These are phyloP conservation scores for Chorisops tibialis DNA, from an alignment of 2,888 invertebrate species.

Conservation along the genomic window DNA sequence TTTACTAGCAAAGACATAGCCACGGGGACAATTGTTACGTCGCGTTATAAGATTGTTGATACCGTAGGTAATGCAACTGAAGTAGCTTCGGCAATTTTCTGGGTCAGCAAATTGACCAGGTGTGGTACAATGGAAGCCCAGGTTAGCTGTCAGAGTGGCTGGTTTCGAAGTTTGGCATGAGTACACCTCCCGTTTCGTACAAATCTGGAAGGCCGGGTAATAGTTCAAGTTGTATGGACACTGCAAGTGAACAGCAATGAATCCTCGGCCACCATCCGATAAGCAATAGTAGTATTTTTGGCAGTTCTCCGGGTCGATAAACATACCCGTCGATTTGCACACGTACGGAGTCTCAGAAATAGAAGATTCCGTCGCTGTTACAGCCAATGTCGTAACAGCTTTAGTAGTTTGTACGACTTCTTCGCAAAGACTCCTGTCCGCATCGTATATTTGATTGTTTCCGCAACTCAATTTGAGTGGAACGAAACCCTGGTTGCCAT, in stretches of 20 bases:
- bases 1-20: slow-evolving; percentile 11
- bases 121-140: background rate
- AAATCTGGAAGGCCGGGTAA: slow-evolving; percentile 8
- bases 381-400: background rate
- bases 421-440: background rate
- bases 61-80: background rate
- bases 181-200: slow-evolving; percentile 10
- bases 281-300: slow-evolving; percentile 14
- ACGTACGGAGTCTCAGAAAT: background rate
- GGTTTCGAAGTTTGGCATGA: background rate
- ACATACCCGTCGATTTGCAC: slow-evolving; percentile 5
- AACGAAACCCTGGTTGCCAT: background rate
- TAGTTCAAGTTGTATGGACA: slow-evolving; percentile 19
- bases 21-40: slow-evolving; percentile 1
- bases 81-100: slow-evolving; percentile 1
- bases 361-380: background rate
- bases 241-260: slow-evolving; percentile 12
- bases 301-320: slow-evolving; percentile 4
- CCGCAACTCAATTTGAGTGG: slow-evolving; percentile 4
- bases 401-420: too few species aligned
- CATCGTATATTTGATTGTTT: slow-evolving; percentile 4
- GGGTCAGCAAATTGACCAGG: slow-evolving; percentile 5
- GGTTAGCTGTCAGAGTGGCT: background rate
- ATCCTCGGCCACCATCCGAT: slow-evolving; percentile 3
- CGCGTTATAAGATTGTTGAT: background rate